These are phyloP conservation scores for Lampris incognitus DNA, from an alignment of 2,113 vertebrate species.

Conservation along the genomic window DNA sequence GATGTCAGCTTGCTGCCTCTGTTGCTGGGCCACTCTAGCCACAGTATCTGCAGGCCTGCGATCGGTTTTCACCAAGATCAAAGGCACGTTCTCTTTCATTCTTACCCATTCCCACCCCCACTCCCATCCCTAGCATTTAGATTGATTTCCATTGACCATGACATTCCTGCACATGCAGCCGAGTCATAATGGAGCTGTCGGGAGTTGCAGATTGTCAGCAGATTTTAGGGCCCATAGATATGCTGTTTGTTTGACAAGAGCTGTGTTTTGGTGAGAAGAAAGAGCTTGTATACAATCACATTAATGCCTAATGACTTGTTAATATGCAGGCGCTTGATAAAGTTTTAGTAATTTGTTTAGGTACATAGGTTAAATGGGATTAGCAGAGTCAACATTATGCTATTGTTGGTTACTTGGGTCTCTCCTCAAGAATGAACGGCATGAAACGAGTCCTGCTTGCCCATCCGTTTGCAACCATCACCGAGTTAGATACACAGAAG, in stretches of 20 bases:
- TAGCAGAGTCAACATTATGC: background rate
- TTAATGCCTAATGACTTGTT: conserved; percentile 9
- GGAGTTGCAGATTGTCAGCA: conserved; percentile 80
- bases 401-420: conserved; percentile 4
- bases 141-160: conserved; percentile 84
- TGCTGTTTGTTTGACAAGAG: conserved; percentile 43
- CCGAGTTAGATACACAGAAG: background rate
- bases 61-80: conserved; percentile 85
- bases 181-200: conserved; percentile 75
- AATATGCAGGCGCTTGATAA: conserved; percentile 31
- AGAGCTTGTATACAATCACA: conserved; percentile 31
- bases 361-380: background rate
- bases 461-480: background rate
- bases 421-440: conserved; percentile 1
- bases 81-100: conserved; percentile 80
- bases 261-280: conserved; percentile 39
- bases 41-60: conserved; percentile 84
- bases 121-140: conserved; percentile 78
- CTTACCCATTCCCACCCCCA: conserved; percentile 75
- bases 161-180: conserved; percentile 81
- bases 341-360: conserved; percentile 20
- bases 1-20: conserved; percentile 70
- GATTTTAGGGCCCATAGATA: conserved; percentile 64
- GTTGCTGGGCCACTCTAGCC: conserved; percentile 73
- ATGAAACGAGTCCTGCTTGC: conserved; percentile 7